Percentiles rank a stretch among this genome's conserved stretches.
phyloP scores from a whole-genome alignment of 2,113 vertebrate species.

The Dolichallabes microphthalmus region DNA sequence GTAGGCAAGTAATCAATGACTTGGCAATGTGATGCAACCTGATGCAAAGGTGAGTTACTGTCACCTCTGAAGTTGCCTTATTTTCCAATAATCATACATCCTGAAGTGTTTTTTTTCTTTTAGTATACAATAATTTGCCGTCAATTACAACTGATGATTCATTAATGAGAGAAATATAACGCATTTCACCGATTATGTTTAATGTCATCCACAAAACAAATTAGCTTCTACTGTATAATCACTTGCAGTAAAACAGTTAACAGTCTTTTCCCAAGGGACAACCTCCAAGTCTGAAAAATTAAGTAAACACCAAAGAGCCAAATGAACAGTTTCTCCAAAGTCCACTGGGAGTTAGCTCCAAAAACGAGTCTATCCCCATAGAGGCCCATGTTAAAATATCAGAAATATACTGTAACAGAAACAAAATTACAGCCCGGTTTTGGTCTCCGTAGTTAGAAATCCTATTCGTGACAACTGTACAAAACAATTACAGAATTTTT shows the following conservation, averaged over 20 bases:
- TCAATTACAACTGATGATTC: background rate
- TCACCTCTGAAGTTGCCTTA: background rate
- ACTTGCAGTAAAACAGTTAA: background rate
- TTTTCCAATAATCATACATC: background rate
- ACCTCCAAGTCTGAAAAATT: background rate
- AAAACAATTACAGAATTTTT: too few relatives aligned
- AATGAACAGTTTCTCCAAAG: too few relatives aligned
- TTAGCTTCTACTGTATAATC: background rate
- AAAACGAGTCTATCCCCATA: too few relatives aligned
- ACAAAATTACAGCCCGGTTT: too few relatives aligned
- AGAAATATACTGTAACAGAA: too few relatives aligned
- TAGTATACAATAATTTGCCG: background rate
- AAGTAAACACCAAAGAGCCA: too few relatives aligned
- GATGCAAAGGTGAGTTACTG: background rate
- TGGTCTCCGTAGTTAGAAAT: too few relatives aligned
- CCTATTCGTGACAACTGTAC: too few relatives aligned
- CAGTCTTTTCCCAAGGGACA: background rate
- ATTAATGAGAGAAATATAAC: background rate
- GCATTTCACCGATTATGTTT: background rate
- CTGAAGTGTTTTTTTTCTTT: background rate
- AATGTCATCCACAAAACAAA: background rate
- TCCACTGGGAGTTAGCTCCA: too few relatives aligned
- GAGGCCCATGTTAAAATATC: too few relatives aligned
- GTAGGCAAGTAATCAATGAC: background rate
- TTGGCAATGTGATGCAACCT: background rate